These are phyloP conservation scores for Tragulus kanchil DNA, from an alignment of 2,113 vertebrate species.

Conservation along the genomic window DNA sequence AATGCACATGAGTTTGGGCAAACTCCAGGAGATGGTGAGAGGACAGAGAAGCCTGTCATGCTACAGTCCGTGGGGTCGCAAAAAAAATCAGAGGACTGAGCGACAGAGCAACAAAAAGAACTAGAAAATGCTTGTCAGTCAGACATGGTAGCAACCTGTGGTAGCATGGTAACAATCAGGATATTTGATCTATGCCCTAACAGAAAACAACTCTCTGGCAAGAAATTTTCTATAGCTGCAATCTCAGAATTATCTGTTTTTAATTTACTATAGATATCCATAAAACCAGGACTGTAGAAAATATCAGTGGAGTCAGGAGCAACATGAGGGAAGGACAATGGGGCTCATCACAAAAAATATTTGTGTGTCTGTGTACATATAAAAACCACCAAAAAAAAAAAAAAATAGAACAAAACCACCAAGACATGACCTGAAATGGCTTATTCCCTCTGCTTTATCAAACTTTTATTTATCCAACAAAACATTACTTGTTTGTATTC, in stretches of 20 bases:
- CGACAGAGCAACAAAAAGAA: too few relatives aligned
- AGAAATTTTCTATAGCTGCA: neutral
- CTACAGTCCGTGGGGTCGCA: too few relatives aligned
- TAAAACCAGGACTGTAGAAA: neutral
- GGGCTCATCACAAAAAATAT: neutral
- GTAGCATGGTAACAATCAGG: neutral
- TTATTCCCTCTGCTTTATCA: constrained; percentile 41
- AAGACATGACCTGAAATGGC: neutral
- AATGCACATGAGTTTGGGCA: too few relatives aligned
- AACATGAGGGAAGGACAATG: neutral
- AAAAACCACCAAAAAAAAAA: neutral
- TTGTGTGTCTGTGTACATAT: too few relatives aligned
- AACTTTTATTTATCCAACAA: constrained; percentile 44
- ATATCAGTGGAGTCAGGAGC: neutral
- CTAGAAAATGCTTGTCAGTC: neutral
- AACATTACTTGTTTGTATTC: constrained; percentile 4
- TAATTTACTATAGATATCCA: neutral
- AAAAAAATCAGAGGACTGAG: too few relatives aligned
- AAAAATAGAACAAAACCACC: too few relatives aligned
- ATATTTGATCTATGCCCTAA: neutral
- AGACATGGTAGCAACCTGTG: too few relatives aligned
- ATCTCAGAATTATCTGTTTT: neutral
- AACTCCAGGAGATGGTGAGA: too few relatives aligned
- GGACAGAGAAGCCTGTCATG: too few relatives aligned
- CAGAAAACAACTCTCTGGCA: neutral